Evolutionary conservation across 1,140 invertebrate genomes (phyloP).

Genomic region (Musca domestica): DNA sequence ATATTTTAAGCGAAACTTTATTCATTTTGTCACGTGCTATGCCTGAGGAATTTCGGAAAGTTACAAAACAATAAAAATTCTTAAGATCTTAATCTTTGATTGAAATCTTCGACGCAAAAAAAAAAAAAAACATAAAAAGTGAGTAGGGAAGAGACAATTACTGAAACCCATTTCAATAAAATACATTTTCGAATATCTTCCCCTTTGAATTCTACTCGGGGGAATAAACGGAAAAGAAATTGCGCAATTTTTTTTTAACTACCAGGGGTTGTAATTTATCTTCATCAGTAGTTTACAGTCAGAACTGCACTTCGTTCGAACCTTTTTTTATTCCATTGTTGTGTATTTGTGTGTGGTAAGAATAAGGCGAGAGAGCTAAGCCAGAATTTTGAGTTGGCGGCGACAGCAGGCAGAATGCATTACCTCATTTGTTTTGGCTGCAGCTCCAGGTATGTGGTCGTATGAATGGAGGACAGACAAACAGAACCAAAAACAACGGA

Average conservation of each 20-base stretch:
- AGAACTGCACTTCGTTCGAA: background rate
- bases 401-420: too few relatives aligned
- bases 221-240: too few relatives aligned
- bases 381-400: background rate
- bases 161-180: background rate
- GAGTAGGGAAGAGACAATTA: background rate
- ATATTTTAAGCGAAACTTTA: background rate
- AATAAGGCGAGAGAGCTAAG: background rate
- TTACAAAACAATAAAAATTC: constrained; percentile 21
- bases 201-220: background rate
- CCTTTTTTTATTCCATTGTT: background rate
- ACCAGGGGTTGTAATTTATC: constrained; percentile 23
- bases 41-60: constrained; percentile 8
- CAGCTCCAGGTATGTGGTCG: too few relatives aligned
- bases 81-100: constrained; percentile 15
- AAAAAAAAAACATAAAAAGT: background rate
- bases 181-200: background rate
- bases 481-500: too few relatives aligned
- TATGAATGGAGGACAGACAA: too few relatives aligned
- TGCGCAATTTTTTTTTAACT: constrained; percentile 17
- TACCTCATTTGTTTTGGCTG: too few relatives aligned
- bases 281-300: background rate
- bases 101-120: background rate
- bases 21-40: constrained; percentile 17
- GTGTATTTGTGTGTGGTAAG: background rate